These are phyloP conservation scores for Plagodis dolabraria DNA, from an alignment of 2,888 invertebrate genomes.

Conservation along the genomic window DNA sequence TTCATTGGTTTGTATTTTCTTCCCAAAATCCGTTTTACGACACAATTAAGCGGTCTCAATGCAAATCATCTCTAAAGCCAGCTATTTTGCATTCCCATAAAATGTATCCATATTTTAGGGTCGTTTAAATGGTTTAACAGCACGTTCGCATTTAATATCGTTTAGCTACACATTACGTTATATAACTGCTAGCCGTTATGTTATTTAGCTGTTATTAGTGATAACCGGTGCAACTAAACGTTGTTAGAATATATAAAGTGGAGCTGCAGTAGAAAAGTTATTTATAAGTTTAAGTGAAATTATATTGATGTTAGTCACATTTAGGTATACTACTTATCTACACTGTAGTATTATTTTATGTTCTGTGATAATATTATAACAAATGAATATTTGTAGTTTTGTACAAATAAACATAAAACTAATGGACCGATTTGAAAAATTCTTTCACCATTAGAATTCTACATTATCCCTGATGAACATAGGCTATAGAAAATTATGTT, in stretches of 20 bases:
- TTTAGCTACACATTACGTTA: not conserved
- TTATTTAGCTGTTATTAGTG: conserved; percentile 2
- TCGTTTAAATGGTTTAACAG: conserved; percentile 18
- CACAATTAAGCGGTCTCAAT: conserved; percentile 15
- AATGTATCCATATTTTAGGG: conserved; percentile 12
- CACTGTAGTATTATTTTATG: no score
- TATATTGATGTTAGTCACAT: no score
- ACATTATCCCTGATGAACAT: no score
- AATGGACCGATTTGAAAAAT: no score
- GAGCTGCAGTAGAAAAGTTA: no score
- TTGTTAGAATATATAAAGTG: not conserved
- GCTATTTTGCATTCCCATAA: conserved; percentile 21
- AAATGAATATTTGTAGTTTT: no score
- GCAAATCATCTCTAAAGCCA: conserved; percentile 20
- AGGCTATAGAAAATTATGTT: no score
- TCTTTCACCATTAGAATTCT: no score
- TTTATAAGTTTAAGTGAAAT: no score
- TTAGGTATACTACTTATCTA: no score
- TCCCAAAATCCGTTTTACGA: conserved; percentile 19
- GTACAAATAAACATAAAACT: no score
- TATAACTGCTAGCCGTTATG: conserved; percentile 3
- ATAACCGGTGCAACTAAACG: conserved; percentile 10
- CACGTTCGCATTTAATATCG: conserved; percentile 11
- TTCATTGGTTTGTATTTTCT: not conserved
- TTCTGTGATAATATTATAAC: no score